phyloP scores from a whole-genome alignment of 2,888 invertebrate genomes.

The Lathronympha strigana region DNA sequence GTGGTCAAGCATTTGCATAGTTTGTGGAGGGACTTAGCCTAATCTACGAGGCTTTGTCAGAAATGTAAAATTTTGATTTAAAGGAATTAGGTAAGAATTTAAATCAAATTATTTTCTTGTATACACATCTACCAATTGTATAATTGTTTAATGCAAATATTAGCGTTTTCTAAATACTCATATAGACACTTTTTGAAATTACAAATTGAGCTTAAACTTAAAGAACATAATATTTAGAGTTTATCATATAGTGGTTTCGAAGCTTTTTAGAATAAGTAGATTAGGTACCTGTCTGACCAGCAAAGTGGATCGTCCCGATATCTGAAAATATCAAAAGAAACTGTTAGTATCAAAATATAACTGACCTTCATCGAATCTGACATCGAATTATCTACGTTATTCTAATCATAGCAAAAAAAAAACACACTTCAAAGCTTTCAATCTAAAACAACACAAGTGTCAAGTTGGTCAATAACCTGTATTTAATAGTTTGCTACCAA shows the following conservation, averaged over 20 bases:
- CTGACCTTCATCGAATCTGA: too few species aligned
- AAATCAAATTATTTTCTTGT: not conserved
- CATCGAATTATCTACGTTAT: too few species aligned
- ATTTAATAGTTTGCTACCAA: not conserved
- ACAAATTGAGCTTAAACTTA: too few species aligned
- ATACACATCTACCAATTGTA: too few species aligned
- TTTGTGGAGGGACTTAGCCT: constrained; percentile 47
- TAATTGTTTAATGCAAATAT: too few species aligned
- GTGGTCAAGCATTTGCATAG: constrained; percentile 59
- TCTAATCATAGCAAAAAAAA: too few species aligned
- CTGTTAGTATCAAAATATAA: not conserved
- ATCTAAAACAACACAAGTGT: too few species aligned
- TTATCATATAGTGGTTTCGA: too few species aligned
- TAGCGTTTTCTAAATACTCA: too few species aligned
- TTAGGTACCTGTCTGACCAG: constrained; percentile 92
- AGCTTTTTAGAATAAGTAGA: not conserved
- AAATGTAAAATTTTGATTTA: constrained; percentile 17
- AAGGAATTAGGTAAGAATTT: constrained; percentile 7
- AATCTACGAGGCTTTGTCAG: constrained; percentile 24
- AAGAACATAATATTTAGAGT: too few species aligned
- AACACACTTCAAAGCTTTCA: not conserved
- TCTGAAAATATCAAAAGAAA: constrained; percentile 85
- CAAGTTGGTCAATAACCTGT: not conserved
- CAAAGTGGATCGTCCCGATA: constrained; percentile 94
- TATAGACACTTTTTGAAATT: too few species aligned